phyloP scores from a whole-genome alignment of 35 echinoderm and acorn worm genomes.

The Amphiura filiformis region DNA sequence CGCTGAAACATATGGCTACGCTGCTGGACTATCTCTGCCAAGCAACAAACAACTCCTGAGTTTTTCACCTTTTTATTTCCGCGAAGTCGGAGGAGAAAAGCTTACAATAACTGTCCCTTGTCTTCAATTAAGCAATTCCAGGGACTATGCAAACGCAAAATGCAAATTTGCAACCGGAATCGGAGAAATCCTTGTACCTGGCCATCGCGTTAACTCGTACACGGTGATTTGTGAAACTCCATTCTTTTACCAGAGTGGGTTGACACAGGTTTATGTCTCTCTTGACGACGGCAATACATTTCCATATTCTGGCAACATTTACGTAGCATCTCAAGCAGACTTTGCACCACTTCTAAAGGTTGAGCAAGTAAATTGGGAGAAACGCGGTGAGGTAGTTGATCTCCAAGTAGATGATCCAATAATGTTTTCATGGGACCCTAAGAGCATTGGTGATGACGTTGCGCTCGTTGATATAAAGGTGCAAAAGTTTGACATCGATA shows the following conservation, averaged over 20 bases:
- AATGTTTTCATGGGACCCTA: conserved; percentile 23
- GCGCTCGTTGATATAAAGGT: background rate
- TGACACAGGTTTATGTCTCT: conserved; percentile 42
- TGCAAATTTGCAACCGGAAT: conserved; percentile 30
- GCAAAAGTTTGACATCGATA: background rate
- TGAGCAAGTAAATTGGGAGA: conserved; percentile 2
- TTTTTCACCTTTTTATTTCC: conserved; percentile 37
- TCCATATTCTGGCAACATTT: conserved; percentile 38
- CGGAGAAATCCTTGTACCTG: conserved; percentile 1
- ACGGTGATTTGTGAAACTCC: conserved; percentile 39
- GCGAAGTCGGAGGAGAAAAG: conserved; percentile 57
- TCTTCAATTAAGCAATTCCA: conserved; percentile 13
- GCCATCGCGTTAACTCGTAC: conserved; percentile 1
- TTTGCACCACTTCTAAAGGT: background rate
- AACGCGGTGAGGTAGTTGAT: conserved; percentile 16
- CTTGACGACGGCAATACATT: conserved; percentile 53
- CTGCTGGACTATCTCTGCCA: conserved; percentile 55
- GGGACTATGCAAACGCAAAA: background rate
- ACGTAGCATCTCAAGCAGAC: conserved; percentile 51
- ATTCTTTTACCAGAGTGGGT: conserved; percentile 17
- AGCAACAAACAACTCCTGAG: conserved; percentile 40
- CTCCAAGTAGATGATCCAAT: conserved; percentile 5
- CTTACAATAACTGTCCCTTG: conserved; percentile 56
- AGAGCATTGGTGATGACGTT: background rate
- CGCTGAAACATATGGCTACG: conserved; percentile 56